Evolutionary conservation across 2,888 invertebrate species (phyloP).

Genomic region (Theodoxus fluviatilis): DNA sequence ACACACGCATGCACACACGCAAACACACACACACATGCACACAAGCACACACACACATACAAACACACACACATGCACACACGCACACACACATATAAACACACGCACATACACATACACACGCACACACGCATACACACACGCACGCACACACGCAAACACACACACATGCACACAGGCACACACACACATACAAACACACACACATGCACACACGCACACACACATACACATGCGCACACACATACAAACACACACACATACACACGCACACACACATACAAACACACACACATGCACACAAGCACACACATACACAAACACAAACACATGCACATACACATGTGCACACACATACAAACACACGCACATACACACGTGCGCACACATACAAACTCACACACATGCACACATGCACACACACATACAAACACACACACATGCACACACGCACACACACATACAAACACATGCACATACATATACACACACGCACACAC

Average conservation of each 20-base stretch:
- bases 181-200: background rate
- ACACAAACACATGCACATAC: background rate
- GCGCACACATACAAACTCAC: background rate
- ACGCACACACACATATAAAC: background rate
- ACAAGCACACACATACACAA: background rate
- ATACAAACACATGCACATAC: constrained; percentile 13
- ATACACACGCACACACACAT: background rate
- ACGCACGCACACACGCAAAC: background rate
- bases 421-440: background rate
- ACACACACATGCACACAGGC: background rate
- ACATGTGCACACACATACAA: background rate
- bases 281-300: constrained; percentile 11
- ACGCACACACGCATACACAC: background rate
- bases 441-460: constrained; percentile 16
- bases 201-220: background rate
- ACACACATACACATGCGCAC: background rate
- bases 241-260: constrained; percentile 2
- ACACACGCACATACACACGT: background rate
- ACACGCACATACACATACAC: background rate
- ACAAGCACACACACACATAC: constrained; percentile 7
- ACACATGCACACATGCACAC: constrained; percentile 13
- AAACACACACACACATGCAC: constrained; percentile 6
- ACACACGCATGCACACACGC: background rate
- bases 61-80: background rate
- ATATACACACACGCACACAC: constrained; percentile 15